Evolutionary conservation across 2,888 invertebrate genomes (phyloP).

Genomic region (Dysmachus trigonus): DNA sequence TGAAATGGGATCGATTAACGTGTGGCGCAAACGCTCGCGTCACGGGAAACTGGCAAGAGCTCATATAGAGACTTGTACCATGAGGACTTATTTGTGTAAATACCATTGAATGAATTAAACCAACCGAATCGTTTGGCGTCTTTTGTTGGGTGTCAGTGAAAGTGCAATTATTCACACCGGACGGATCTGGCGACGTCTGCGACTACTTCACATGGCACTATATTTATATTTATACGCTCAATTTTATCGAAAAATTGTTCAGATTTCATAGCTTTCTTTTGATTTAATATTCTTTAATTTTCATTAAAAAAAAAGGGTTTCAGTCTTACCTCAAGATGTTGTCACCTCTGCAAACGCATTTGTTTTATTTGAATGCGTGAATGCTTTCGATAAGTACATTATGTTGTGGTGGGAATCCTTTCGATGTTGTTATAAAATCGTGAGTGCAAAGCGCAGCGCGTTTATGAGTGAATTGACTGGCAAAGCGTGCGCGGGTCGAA

Average conservation of each 20-base stretch:
- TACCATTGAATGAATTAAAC: slow-evolving; percentile 8
- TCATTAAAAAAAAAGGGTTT: not conserved
- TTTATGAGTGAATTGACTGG: not conserved
- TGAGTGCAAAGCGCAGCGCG: not conserved
- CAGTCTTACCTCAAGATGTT: not conserved
- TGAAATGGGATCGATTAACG: not conserved
- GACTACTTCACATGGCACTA: not conserved
- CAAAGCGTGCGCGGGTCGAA: not conserved
- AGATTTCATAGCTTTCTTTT: slow-evolving; percentile 40
- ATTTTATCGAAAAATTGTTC: slow-evolving; percentile 32
- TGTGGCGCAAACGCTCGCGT: not conserved
- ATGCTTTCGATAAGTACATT: not conserved
- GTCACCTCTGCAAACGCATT: not conserved
- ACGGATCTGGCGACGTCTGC: not conserved
- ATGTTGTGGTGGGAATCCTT: not conserved
- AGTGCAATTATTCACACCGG: slow-evolving; percentile 21
- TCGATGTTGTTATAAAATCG: not conserved
- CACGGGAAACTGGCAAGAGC: not conserved
- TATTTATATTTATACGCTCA: slow-evolving; percentile 28
- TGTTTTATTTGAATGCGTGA: not conserved
- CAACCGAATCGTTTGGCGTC: not conserved
- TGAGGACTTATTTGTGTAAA: too few species aligned
- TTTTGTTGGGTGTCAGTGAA: slow-evolving; percentile 19
- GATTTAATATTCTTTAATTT: slow-evolving; percentile 28
- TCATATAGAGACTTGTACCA: not conserved